These are phyloP conservation scores for Pogonognathellus flavescens DNA, from an alignment of 1,140 invertebrate genomes.

Conservation along the genomic window DNA sequence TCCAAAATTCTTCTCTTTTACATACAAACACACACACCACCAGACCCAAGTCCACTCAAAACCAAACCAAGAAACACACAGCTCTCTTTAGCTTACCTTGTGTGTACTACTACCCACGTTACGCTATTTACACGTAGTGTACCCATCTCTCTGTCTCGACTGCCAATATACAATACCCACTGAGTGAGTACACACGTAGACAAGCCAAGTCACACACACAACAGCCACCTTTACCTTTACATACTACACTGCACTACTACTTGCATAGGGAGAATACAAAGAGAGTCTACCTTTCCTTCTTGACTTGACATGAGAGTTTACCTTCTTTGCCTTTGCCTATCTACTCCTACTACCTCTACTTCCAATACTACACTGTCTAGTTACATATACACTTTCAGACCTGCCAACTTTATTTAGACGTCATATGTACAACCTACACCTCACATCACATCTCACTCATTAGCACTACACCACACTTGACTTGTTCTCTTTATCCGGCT, in stretches of 20 bases:
- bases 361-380: not conserved
- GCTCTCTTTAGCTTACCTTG: not conserved
- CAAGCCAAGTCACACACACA: not conserved
- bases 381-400: slow-evolving; percentile 26
- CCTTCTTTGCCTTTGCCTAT: slow-evolving; percentile 34
- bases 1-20: slow-evolving; percentile 61
- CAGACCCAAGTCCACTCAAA: slow-evolving; percentile 9
- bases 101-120: not conserved
- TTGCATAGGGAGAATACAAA: not conserved
- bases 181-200: not conserved
- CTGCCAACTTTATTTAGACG: slow-evolving; percentile 60
- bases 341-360: not conserved
- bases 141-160: not conserved
- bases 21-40: slow-evolving; percentile 7
- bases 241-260: not conserved
- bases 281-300: not conserved
- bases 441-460: slow-evolving; percentile 62
- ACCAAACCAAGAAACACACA: not conserved
- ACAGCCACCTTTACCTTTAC: slow-evolving; percentile 19
- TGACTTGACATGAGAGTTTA: slow-evolving; percentile 42
- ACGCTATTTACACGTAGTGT: not conserved
- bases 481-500: slow-evolving; percentile 44
- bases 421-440: slow-evolving; percentile 57
- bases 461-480: slow-evolving; percentile 52
- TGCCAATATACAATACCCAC: not conserved